Conservation (phyloP, 2,888 invertebrate genomes). For the Cephus rjabovi region DNA sequence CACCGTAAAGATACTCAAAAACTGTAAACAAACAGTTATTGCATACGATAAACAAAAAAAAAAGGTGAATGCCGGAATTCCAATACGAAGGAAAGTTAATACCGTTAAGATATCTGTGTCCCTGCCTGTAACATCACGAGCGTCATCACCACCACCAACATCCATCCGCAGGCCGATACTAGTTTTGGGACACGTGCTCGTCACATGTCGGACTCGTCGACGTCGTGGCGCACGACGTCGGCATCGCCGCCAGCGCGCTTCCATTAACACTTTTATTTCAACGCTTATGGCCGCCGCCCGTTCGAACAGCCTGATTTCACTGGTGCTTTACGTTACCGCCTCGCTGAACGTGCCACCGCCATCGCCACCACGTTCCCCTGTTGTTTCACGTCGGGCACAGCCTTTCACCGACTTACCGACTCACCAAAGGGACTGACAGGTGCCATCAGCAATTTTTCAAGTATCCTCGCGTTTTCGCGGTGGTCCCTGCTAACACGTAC, state of each 20-base stretch:
- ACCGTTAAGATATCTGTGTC: background rate
- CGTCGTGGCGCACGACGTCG: conserved; percentile 38
- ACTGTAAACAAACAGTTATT: background rate
- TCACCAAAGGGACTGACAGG: background rate
- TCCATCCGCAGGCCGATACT: background rate
- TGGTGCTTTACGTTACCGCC: conserved; percentile 31
- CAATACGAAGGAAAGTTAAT: background rate
- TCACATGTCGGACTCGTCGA: conserved; percentile 56
- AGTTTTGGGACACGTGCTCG: conserved; percentile 59
- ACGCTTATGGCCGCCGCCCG: conserved; percentile 41
- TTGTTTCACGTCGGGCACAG: background rate
- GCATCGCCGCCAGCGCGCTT: conserved; percentile 28
- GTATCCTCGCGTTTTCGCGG: background rate
- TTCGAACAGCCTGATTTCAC: conserved; percentile 52
- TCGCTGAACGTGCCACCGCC: conserved; percentile 5
- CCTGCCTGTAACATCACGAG: background rate
- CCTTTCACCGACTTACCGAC: conserved; percentile 3
- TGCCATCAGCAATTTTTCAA: conserved; percentile 1
- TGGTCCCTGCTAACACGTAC: background rate
- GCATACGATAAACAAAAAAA: background rate
- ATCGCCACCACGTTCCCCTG: background rate
- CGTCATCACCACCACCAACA: background rate
- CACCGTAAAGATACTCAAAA: background rate
- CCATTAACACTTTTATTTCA: conserved; percentile 56
- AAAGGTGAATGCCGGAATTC: background rate